A percentile compares a stretch with the other conserved stretches of the same genome.
Evolutionary conservation across 2,888 invertebrate genomes (phyloP).

Genomic region (Operophtera brumata): DNA sequence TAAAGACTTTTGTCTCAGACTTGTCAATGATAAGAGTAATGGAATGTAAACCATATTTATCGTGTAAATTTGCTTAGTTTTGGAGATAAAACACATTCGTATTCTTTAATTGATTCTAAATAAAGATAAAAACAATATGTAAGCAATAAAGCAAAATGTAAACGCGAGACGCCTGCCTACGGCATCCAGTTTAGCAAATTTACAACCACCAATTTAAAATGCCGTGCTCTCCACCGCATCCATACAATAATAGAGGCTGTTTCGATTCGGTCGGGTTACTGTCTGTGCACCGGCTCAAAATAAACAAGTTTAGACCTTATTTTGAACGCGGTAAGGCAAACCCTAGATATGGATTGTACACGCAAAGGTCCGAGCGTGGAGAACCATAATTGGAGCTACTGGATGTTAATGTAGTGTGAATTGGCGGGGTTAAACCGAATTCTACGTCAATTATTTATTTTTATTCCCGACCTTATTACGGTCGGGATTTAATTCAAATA

Average conservation of each 20-base stretch:
- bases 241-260: constrained; percentile 26
- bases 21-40: constrained; percentile 14
- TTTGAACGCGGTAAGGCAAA: constrained; percentile 1
- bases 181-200: constrained; percentile 44
- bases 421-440: constrained; percentile 43
- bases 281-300: constrained; percentile 23
- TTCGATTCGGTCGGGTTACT: constrained; percentile 44
- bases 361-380: constrained; percentile 38
- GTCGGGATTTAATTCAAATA: neutral
- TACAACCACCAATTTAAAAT: constrained; percentile 42
- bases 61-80: neutral
- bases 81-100: neutral
- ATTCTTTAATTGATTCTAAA: constrained; percentile 2
- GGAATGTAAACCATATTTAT: neutral
- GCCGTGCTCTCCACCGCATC: constrained; percentile 28
- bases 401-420: constrained; percentile 69
- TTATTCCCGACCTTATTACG: constrained; percentile 12
- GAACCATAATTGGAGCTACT: constrained; percentile 66
- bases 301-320: constrained; percentile 24
- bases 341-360: constrained; percentile 11
- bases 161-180: constrained; percentile 35
- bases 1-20: neutral
- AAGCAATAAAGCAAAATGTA: constrained; percentile 28
- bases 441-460: constrained; percentile 34
- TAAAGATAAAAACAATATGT: constrained; percentile 25